phyloP scores from a whole-genome alignment of 2,113 vertebrate genomes.

The Poeciliopsis turrubarensis region DNA sequence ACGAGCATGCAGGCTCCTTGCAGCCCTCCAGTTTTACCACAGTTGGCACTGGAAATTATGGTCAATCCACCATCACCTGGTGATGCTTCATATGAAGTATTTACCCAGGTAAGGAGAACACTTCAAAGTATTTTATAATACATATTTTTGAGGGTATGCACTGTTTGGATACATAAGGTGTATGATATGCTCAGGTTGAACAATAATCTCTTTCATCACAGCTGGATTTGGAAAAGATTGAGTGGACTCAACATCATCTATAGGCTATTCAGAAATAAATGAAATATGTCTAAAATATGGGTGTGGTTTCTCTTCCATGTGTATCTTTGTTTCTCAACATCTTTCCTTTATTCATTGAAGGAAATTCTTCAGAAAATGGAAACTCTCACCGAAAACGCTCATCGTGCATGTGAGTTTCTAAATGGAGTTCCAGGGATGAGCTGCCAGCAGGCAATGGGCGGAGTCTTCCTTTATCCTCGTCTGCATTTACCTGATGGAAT shows the following conservation, averaged over 20 bases:
- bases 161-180: too few species aligned
- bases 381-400: slow-evolving; percentile 63
- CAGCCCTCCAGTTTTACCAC: slow-evolving; percentile 56
- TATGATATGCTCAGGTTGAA: too few species aligned
- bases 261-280: too few species aligned
- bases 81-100: slow-evolving; percentile 56
- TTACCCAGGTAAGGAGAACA: slow-evolving; percentile 41
- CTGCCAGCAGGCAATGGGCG: slow-evolving; percentile 59
- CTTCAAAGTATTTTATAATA: too few species aligned
- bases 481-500: slow-evolving; percentile 48
- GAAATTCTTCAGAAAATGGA: slow-evolving; percentile 37
- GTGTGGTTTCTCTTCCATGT: too few species aligned
- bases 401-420: slow-evolving; percentile 44
- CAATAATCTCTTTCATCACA: too few species aligned
- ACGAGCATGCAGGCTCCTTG: not conserved
- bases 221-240: too few species aligned
- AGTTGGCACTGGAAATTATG: slow-evolving; percentile 72
- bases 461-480: slow-evolving; percentile 63
- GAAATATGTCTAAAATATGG: too few species aligned
- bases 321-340: not conserved
- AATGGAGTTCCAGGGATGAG: slow-evolving; percentile 64
- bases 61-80: slow-evolving; percentile 58
- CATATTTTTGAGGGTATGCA: too few species aligned
- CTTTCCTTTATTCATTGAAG: slow-evolving; percentile 21
- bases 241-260: too few species aligned